A percentile compares a stretch with the other conserved stretches of the same genome.
Evolutionary conservation across 2,888 invertebrate genomes (phyloP).

Genomic region (Epinotia bilunana): DNA sequence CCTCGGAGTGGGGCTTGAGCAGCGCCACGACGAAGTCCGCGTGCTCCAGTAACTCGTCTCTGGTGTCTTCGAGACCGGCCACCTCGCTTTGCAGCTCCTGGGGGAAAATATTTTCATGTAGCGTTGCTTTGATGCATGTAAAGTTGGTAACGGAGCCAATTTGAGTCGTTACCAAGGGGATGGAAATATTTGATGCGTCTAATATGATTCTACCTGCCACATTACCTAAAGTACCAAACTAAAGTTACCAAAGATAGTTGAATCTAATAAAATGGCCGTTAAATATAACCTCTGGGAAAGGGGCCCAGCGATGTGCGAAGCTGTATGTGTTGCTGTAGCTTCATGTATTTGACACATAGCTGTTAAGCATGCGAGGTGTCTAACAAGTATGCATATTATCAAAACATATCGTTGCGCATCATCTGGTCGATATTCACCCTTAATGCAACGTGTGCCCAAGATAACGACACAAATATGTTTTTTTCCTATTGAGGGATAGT

Average conservation of each 20-base stretch:
- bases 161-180: too few relatives aligned
- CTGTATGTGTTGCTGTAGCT: too few relatives aligned
- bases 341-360: too few relatives aligned
- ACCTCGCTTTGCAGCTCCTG: constrained; percentile 91
- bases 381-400: too few relatives aligned
- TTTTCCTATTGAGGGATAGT: background rate
- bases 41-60: constrained; percentile 88
- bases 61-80: constrained; percentile 86
- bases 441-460: background rate
- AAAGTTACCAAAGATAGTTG: background rate
- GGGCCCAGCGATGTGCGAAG: background rate
- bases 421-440: background rate
- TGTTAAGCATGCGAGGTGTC: too few relatives aligned
- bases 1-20: constrained; percentile 86
- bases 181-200: background rate
- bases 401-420: too few relatives aligned
- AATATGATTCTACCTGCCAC: background rate
- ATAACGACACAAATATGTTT: too few relatives aligned
- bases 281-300: background rate
- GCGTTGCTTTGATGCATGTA: background rate
- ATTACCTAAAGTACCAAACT: background rate
- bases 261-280: background rate
- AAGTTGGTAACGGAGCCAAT: background rate
- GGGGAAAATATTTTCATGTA: constrained; percentile 1
- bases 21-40: constrained; percentile 89